Percentiles rank a stretch among this genome's conserved stretches.
Conservation (phyloP, 2,113 vertebrate genomes). For the Elaphurus davidianus region DNA sequence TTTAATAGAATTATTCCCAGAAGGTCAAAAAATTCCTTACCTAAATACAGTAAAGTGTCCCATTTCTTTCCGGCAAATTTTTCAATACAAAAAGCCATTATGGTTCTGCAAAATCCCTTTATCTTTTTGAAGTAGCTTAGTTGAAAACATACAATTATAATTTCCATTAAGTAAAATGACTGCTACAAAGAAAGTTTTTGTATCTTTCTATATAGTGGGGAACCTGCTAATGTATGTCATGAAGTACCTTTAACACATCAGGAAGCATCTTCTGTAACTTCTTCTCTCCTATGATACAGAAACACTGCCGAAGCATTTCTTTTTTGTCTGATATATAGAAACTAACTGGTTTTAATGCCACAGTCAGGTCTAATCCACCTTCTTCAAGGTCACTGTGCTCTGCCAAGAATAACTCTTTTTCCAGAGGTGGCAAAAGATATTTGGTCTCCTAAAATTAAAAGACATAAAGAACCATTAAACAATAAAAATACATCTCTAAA, state of each 20-base stretch:
- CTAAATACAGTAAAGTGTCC: neutral
- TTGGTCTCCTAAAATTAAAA: conserved; percentile 85
- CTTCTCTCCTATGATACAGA: conserved; percentile 92
- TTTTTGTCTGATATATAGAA: conserved; percentile 89
- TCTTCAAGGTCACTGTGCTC: conserved; percentile 95
- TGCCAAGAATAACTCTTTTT: conserved; percentile 83
- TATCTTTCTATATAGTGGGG: neutral
- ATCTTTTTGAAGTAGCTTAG: neutral
- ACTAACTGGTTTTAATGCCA: conserved; percentile 92
- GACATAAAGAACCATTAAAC: conserved; percentile 41
- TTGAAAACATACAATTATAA: conserved; percentile 8
- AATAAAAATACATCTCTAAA: neutral
- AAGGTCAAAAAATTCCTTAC: conserved; percentile 10
- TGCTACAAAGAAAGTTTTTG: neutral
- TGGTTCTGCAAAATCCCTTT: neutral
- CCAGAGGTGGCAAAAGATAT: conserved; percentile 74
- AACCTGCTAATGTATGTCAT: neutral
- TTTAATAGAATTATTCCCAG: neutral
- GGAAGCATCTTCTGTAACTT: conserved; percentile 96
- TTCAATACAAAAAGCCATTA: neutral
- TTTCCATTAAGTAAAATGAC: neutral
- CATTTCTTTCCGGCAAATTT: neutral
- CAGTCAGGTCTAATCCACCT: conserved; percentile 92
- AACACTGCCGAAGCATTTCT: conserved; percentile 96
- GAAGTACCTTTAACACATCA: conserved; percentile 92